phyloP scores from a whole-genome alignment of 2,797 vertebrate species.

The Lacerta agilis region DNA sequence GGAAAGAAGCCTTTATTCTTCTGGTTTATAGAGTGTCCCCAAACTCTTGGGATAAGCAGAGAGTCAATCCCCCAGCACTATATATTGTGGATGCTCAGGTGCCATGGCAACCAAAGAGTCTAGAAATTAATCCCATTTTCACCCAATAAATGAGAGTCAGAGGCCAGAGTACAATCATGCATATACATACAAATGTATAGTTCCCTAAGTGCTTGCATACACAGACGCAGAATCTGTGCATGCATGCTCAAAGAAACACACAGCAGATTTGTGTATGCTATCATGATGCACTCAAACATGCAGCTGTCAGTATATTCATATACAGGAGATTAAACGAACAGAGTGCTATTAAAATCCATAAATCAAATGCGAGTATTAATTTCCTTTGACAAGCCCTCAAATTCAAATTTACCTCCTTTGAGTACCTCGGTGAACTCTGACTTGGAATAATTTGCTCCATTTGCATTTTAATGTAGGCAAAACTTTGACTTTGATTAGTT shows the following conservation, averaged over 20 bases:
- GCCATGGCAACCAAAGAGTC: conserved; percentile 38
- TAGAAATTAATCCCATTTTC: conserved; percentile 43
- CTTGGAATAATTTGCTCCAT: conserved; percentile 48
- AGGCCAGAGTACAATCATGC: conserved; percentile 16
- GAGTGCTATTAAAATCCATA: conserved; percentile 30
- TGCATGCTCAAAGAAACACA: not conserved
- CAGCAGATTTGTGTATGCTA: not conserved
- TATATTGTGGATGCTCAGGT: conserved; percentile 20
- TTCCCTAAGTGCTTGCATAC: not conserved
- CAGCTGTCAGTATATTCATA: not conserved
- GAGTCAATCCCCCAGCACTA: conserved; percentile 1
- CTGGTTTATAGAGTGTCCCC: conserved; percentile 19
- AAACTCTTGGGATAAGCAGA: conserved; percentile 34
- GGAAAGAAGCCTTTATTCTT: conserved; percentile 31
- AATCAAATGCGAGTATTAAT: conserved; percentile 35
- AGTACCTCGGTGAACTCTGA: conserved; percentile 46
- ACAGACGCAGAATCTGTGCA: not conserved
- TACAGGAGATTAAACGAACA: conserved; percentile 8
- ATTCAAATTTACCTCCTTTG: conserved; percentile 42
- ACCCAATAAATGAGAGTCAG: conserved; percentile 21
- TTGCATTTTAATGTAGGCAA: conserved; percentile 46
- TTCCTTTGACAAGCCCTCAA: conserved; percentile 36
- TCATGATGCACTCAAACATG: not conserved
- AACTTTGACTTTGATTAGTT: conserved; percentile 49
- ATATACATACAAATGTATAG: conserved; percentile 10